Evolutionary conservation across 2,888 invertebrate species (phyloP).

Genomic region (Drosophila siamana): DNA sequence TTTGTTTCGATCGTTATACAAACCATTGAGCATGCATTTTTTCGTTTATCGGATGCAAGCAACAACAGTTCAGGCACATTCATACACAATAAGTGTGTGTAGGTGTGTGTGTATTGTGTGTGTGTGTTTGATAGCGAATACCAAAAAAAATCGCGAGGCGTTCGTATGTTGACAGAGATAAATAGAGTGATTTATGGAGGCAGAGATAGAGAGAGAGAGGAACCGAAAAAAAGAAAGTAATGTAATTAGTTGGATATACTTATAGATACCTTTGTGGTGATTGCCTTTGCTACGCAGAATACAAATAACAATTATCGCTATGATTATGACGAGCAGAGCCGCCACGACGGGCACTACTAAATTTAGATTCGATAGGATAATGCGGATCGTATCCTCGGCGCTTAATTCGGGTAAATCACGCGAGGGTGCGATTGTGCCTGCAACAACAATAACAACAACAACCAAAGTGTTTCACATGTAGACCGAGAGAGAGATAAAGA

Average conservation of each 20-base stretch:
- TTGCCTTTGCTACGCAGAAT: constrained; percentile 94
- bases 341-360: constrained; percentile 97
- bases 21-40: constrained; percentile 49
- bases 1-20: constrained; percentile 78
- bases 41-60: constrained; percentile 54
- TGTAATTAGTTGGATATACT: constrained; percentile 76
- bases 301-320: constrained; percentile 97
- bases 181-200: constrained; percentile 42
- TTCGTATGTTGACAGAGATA: constrained; percentile 27
- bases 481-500: constrained; percentile 38
- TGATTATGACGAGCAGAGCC: constrained; percentile 95
- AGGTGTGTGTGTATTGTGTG: constrained; percentile 17
- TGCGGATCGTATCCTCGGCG: constrained; percentile 93
- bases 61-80: constrained; percentile 65
- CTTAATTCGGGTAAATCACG: constrained; percentile 92
- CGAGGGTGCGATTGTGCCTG: constrained; percentile 97
- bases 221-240: constrained; percentile 62
- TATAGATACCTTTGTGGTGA: constrained; percentile 92
- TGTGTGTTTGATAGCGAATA: constrained; percentile 13
- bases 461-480: constrained; percentile 70
- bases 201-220: constrained; percentile 45
- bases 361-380: constrained; percentile 95
- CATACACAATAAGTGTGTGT: constrained; percentile 33
- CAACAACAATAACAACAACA: constrained; percentile 87
- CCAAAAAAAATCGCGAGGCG: constrained; percentile 21